These are phyloP conservation scores for Mallateleia sp. DNA, from an alignment of 2,888 invertebrate genomes.

Conservation along the genomic window DNA sequence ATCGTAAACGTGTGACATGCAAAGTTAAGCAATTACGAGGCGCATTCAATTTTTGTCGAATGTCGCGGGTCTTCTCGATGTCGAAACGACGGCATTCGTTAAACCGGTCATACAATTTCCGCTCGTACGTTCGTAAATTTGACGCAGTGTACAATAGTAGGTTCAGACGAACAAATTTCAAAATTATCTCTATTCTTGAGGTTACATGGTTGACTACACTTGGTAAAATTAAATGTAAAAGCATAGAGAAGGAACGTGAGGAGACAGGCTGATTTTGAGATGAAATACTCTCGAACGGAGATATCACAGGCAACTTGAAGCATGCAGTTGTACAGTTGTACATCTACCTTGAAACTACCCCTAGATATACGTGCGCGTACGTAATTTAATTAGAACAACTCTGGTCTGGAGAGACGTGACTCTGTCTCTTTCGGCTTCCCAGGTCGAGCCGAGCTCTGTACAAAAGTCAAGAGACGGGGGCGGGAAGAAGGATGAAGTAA, in stretches of 20 bases:
- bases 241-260: conserved; percentile 76
- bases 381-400: conserved; percentile 90
- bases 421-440: conserved; percentile 86
- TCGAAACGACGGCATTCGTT: conserved; percentile 36
- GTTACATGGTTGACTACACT: conserved; percentile 74
- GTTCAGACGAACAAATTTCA: conserved; percentile 58
- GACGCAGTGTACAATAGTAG: conserved; percentile 28
- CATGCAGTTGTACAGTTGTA: conserved; percentile 83
- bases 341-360: conserved; percentile 85
- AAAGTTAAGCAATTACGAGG: conserved; percentile 52
- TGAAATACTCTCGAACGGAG: conserved; percentile 83
- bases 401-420: conserved; percentile 89
- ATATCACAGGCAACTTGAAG: conserved; percentile 84
- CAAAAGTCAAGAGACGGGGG: conserved; percentile 75
- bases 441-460: conserved; percentile 86
- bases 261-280: conserved; percentile 76
- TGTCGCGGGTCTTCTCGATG: conserved; percentile 27
- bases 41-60: conserved; percentile 41
- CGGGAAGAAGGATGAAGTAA: conserved; percentile 58
- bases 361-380: conserved; percentile 89
- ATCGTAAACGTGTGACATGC: background rate
- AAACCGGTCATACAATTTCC: conserved; percentile 49
- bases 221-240: conserved; percentile 73
- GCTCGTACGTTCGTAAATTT: conserved; percentile 45
- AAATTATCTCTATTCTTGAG: conserved; percentile 73